Evolutionary conservation across 2,888 invertebrate genomes (phyloP), one percentile per base, ranked within the genome.

Genomic region (Eubasilissa splendida): DNA sequence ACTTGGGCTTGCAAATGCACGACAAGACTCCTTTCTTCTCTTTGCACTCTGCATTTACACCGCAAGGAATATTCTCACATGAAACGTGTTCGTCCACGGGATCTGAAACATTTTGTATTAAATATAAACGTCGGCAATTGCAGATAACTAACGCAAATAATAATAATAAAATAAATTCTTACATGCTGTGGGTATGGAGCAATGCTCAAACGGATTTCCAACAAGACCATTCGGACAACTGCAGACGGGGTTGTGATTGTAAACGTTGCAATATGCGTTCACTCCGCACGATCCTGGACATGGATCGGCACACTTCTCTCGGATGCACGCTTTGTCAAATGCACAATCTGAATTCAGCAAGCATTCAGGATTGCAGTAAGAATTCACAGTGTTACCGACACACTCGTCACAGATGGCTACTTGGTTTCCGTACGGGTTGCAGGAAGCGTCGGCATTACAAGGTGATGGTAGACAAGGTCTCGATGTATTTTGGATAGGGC

Each of bases 371-470:
- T 95, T 91, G 85, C 96, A 96, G 54, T 92, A 91, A 50, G 95
- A 94, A 87, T 94, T 94, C 84, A 93, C 93, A 66, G 91, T 89
- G 58, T 93, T 92, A 65, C 94, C 93, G 85, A 92, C 89, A 86
- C 96, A 96, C n/a, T 93, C 91, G 87, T 95, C 93, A 86, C 96
- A 95, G 85, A 96, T 92, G 1, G 96, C 96, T 60, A 95, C 93
- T 86, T 95, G 93, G 85, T 93, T 92, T 58, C 93, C 94, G 85
- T 93, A 95, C 1, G 93, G 91, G 79, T 93, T 93, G 85, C 96
- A 96, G 56, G 92, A 89, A 84, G 92, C 91, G 83, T 91, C 90
- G 8, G 92, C 91, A 80, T 93, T 94, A 86, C 96, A 96, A 1
- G 96, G 96, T 83, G 95, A 95, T 11, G 95, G 95, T n/a, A 89